Evolutionary conservation across 2,888 invertebrate genomes (phyloP).

Genomic region (Acanthosepion esculentum): DNA sequence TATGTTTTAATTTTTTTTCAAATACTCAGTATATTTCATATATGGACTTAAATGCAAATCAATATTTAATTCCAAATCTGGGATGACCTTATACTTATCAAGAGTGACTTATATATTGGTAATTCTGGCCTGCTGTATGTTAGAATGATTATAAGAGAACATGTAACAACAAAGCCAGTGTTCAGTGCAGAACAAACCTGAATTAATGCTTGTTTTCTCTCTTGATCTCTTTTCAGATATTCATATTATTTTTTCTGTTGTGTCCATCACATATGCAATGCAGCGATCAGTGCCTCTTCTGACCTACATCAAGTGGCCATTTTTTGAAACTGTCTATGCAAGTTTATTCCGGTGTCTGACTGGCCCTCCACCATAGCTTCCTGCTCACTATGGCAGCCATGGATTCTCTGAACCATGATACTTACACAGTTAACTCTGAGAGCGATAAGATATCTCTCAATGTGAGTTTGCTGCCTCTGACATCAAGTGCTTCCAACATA

Average conservation of each 20-base stretch:
- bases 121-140: too few species aligned
- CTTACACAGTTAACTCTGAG: not conserved
- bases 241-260: not conserved
- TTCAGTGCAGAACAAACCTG: not conserved
- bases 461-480: not conserved
- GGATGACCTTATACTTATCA: too few species aligned
- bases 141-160: too few species aligned
- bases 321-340: not conserved
- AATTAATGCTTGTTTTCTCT: not conserved
- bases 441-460: not conserved
- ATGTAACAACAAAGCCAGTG: too few species aligned
- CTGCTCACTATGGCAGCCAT: not conserved
- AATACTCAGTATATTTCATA: too few species aligned
- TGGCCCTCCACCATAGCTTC: not conserved
- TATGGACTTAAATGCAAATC: too few species aligned
- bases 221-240: not conserved
- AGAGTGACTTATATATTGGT: too few species aligned
- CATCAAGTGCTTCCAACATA: not conserved
- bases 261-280: not conserved
- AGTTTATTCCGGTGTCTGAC: not conserved
- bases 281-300: not conserved
- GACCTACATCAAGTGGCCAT: not conserved
- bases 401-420: slow-evolving; percentile 23
- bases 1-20: too few species aligned
- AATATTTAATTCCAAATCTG: too few species aligned